Evolutionary conservation across 2,113 vertebrate genomes (phyloP).

Genomic region (Takifugu bimaculatus): DNA sequence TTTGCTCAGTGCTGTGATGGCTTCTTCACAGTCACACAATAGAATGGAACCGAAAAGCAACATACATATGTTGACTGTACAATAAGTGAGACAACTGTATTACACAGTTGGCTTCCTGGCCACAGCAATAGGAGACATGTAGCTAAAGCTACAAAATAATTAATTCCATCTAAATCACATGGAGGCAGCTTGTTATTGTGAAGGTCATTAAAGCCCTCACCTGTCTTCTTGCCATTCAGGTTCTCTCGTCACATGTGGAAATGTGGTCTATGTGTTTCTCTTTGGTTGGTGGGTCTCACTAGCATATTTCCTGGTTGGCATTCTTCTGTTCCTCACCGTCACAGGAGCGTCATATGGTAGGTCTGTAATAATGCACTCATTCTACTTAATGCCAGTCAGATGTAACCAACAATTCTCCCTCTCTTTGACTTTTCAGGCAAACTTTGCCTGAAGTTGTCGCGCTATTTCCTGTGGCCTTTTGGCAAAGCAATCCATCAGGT

Average conservation of each 20-base stretch:
- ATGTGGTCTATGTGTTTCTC: slow-evolving; percentile 78
- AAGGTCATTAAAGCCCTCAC: background rate
- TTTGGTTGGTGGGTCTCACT: slow-evolving; percentile 87
- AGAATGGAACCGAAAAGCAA: no score
- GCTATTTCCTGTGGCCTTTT: slow-evolving; percentile 85
- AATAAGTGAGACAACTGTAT: background rate
- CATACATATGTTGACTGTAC: no score
- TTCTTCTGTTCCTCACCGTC: slow-evolving; percentile 77
- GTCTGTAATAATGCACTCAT: slow-evolving; percentile 17
- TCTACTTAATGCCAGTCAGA: background rate
- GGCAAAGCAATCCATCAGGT: slow-evolving; percentile 79
- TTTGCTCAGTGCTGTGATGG: no score
- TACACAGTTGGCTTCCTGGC: background rate
- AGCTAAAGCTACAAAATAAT: background rate
- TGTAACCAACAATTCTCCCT: background rate
- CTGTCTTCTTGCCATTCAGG: slow-evolving; percentile 57
- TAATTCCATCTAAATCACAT: background rate
- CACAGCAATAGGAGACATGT: background rate
- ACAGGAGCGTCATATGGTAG: slow-evolving; percentile 79
- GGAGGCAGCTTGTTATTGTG: background rate
- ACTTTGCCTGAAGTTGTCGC: slow-evolving; percentile 76
- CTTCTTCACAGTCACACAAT: no score
- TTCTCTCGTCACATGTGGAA: slow-evolving; percentile 76
- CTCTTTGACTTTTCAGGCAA: slow-evolving; percentile 54
- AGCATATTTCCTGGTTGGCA: slow-evolving; percentile 72